Evolutionary conservation across 2,113 vertebrate genomes (phyloP), one percentile per base, ranked within the genome.

Genomic region (Phainopepla nitens): DNA sequence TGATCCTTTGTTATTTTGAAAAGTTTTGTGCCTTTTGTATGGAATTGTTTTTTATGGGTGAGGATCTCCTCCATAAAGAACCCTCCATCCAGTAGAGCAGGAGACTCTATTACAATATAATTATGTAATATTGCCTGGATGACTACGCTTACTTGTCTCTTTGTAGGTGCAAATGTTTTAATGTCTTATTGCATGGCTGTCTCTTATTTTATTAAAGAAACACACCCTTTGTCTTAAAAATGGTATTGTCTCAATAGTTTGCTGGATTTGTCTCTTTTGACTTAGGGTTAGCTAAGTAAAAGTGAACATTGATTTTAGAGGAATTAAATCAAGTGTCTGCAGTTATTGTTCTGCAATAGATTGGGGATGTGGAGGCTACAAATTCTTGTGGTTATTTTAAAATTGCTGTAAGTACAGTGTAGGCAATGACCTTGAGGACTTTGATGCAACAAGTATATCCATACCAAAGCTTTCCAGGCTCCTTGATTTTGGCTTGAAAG

Each of bases 381-480:
- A 53, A 27, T 11, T 72, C 61, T 82, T 45, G 23, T 29, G 44
- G 16, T 70, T 70, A 50, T 16, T 71, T 51, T 54, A 50, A 87
- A 94, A 70, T 35, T 66, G 31, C 35, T 83, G 21, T 39, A 83
- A 83, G 47, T 66, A 54, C 45, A 86, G 19, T 1, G 18, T 20
- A 58, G 24, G 54, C 75, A 86, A 44, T 7, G 19, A 85, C 39
- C 62, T 62, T 42, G 10, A 66, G 68, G 39, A 42, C 68, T 95
- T 81, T 16, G 25, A 81, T 64, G 79, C 64, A 80, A 57, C 29
- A 88, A 57, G 20, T 77, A 69, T 8, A 78, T 68, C 44, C 68
- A 29, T 44, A 60, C 24, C 53, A 84, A 93, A 81, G 58, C 47
- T 58, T 94, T 96, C 93, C 93, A 96, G 82, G 60, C 56, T 93